Base-by-base conservation (phyloP, 2,888 invertebrate species). In the Mesoligia furuncula region DNA sequence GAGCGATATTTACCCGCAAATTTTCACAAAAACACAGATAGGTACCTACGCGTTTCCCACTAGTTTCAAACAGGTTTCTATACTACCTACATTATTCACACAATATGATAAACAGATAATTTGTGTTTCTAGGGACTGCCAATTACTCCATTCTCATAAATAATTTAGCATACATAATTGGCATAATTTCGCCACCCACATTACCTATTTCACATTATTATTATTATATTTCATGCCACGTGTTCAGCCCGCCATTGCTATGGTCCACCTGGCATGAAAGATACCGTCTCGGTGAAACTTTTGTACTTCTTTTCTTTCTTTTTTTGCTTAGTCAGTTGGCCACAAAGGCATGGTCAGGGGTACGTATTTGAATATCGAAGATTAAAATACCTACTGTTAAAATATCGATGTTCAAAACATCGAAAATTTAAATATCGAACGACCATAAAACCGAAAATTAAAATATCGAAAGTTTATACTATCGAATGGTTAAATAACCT, bases 221-320 rank as follows among this genome's bases (percentile, higher is more conserved):
- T 13, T 61, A n/a, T 20, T 9, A 7, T n/a, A 17, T 62, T 42
- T 69, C 24, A 73, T 42, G n/a, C 67, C 70, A 80, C 79, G 73
- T 77, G 74, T 45, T 59, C 24, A 13, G 24, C 11, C 51, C 36
- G 7, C 36, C 57, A 3, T 20, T 65, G 20, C 17, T 4, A 27
- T 7, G 59, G 57, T 54, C 61, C 75, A 67, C 15, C 68, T 78
- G 75, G 66, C 66, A 54, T 39, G 59, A 75, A 75, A 77, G 15
- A 79, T 61, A n/a, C 39, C 20, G n/a, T 59, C 24, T 27, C 65
- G 48, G 27, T 64, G n/a, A 69, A 72, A 69, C 45, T 73, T 73
- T 85, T 81, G 70, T 73, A 42, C 36, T 48, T 48, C 39, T 75
- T n/a, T 64, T 71, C 42, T 42, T 42, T 13, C 11, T 4, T 61